Base-by-base conservation (phyloP, 2,797 vertebrate genomes). In the Silurus lanzhouensis region DNA sequence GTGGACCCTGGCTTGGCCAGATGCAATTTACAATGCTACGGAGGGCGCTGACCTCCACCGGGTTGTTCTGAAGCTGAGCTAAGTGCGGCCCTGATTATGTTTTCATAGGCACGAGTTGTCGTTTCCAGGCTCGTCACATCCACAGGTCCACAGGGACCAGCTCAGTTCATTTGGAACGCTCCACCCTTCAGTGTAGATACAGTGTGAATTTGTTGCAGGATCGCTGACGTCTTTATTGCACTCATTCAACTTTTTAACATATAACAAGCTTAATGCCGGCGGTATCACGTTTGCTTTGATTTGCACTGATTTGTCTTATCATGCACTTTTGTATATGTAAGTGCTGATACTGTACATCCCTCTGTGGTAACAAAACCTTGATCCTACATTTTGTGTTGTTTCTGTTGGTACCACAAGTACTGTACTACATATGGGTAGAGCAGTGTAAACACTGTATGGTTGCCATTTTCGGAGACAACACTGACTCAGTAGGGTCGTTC, bases 91-190 rank as follows among this genome's bases (percentile, higher is more conserved):
- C 75, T 85, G 77, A 85, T 89, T 84, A 87, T 48, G 83, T 81
- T 88, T 87, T 85, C 84, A 86, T 84, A 79, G 71, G 61, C 86
- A 86, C 70, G 27, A 52, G 48, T 60, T 82, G 63, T 85, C 68
- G 9, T 83, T 70, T 68, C 27, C 55, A 64, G 17, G 71, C 84
- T 71, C 48, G 25, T 82, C 79, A 68, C 77, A 74, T 77, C 80
- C 79, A 38, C 57, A 84, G 70, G 46, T 79, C 82, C 63, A 52
- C 31, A 31, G 78, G 80, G 84, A 84, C 31, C n/a, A 19, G 76
- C 83, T 75, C 61, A 20, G 83, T 25, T 83, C 52, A 76, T 83
- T 83, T 25, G 38, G 25, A 81, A 44, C n/a, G 31, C n/a, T 82
- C 68, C 61, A 46, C 67, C 15, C 60, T 52, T 46, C 19, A 22